These are phyloP conservation scores for Tiphia femorata DNA, from an alignment of 2,888 invertebrate species.

Conservation along the genomic window DNA sequence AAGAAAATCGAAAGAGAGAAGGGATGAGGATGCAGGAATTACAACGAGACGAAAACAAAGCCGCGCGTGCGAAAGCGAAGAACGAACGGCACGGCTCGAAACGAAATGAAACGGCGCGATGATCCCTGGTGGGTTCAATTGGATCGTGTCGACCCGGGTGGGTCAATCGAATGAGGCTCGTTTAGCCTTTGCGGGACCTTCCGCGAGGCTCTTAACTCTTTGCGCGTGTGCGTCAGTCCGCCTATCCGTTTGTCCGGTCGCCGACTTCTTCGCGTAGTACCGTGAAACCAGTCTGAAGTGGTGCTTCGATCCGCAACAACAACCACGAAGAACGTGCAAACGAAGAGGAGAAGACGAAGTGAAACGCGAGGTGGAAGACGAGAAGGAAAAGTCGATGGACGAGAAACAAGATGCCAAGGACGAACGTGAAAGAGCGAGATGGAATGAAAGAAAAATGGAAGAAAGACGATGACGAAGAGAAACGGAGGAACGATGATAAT, in stretches of 20 bases:
- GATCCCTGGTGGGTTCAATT: no score
- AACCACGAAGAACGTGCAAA: conserved; percentile 1
- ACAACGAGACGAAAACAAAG: background rate
- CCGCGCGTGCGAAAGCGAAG: background rate
- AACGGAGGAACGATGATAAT: no score
- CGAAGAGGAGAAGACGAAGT: conserved; percentile 2
- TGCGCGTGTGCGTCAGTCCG: no score
- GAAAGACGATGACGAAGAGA: background rate
- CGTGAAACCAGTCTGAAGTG: conserved; percentile 30
- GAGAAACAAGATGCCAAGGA: background rate
- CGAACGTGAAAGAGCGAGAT: background rate
- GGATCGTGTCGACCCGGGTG: background rate
- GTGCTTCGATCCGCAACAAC: conserved; percentile 9
- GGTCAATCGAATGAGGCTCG: conserved; percentile 1
- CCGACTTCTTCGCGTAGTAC: conserved; percentile 6
- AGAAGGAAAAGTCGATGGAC: background rate
- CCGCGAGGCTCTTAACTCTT: no score
- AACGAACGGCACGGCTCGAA: background rate
- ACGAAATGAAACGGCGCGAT: no score
- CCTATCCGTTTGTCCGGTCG: no score
- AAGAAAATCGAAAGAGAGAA: background rate
- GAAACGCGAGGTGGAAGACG: background rate
- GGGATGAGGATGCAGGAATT: background rate
- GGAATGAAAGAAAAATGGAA: background rate
- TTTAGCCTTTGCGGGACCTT: no score